Evolutionary conservation across 2,113 vertebrate species (phyloP).

Genomic region (Fukomys damarensis): DNA sequence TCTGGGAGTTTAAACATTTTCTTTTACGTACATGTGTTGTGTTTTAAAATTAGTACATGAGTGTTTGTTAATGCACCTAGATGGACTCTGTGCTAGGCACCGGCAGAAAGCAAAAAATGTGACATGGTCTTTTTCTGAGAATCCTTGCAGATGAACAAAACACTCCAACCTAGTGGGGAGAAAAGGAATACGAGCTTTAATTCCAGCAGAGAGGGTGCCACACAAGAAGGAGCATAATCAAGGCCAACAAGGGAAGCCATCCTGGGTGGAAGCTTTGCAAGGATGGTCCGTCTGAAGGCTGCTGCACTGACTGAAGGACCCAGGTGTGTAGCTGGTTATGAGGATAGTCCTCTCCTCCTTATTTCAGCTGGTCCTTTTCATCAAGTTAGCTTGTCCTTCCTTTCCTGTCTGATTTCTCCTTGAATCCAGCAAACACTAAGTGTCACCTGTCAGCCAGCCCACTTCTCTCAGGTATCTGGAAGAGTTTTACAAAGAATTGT

Average conservation of each 20-base stretch:
- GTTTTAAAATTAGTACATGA: background rate
- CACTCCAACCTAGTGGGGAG: background rate
- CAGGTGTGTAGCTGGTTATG: background rate
- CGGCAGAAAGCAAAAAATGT: background rate
- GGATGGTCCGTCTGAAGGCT: background rate
- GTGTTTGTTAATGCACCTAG: background rate
- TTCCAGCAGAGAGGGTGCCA: background rate
- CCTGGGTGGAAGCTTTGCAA: background rate
- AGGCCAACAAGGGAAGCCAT: background rate
- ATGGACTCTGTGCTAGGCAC: background rate
- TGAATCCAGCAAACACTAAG: constrained; percentile 43
- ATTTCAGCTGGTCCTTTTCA: background rate
- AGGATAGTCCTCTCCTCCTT: background rate
- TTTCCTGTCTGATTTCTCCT: constrained; percentile 66
- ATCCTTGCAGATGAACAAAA: background rate
- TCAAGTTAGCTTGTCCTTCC: background rate
- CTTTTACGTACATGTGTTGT: background rate
- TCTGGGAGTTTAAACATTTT: background rate
- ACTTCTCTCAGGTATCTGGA: constrained; percentile 66
- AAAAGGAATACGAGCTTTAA: background rate
- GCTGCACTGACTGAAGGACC: background rate
- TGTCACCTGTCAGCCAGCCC: constrained; percentile 38
- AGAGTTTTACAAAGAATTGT: constrained; percentile 64
- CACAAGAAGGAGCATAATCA: background rate
- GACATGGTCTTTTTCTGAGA: background rate